Percentiles rank a stretch among this genome's conserved stretches.
Evolutionary conservation across 2,797 vertebrate species (phyloP).

Genomic region (Pantherophis alleghaniensis): DNA sequence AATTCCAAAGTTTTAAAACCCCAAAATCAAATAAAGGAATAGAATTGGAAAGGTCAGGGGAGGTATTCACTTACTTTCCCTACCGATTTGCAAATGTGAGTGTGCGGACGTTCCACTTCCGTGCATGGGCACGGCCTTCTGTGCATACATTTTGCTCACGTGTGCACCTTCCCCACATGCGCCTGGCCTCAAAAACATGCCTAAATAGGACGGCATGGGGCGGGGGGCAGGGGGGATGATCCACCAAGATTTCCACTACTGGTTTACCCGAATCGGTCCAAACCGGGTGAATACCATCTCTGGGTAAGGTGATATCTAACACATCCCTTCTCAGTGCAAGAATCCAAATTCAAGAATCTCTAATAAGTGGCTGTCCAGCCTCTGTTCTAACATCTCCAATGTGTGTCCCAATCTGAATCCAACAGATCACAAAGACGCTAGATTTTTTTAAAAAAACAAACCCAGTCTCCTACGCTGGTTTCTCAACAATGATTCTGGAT

Average conservation of each 20-base stretch:
- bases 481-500: background rate
- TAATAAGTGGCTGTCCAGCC: background rate
- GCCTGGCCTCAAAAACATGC: too few relatives aligned
- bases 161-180: rapidly evolving
- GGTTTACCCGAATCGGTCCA: too few relatives aligned
- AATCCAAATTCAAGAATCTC: background rate
- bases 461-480: background rate
- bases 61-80: too few relatives aligned
- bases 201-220: too few relatives aligned
- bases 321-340: background rate
- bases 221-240: too few relatives aligned
- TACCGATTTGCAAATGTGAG: too few relatives aligned
- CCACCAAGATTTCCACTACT: too few relatives aligned
- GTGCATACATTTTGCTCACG: too few relatives aligned
- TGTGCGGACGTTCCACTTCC: too few relatives aligned
- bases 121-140: too few relatives aligned
- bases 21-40: background rate
- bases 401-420: background rate
- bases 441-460: background rate
- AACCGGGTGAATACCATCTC: too few relatives aligned
- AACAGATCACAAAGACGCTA: background rate
- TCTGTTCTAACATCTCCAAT: background rate
- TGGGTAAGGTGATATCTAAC: background rate
- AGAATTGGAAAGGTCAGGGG: background rate
- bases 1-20: background rate